A percentile compares a stretch with the other conserved stretches of the same genome.
These are phyloP conservation scores for Esox niger DNA, from an alignment of 2,113 vertebrate genomes.

Conservation along the genomic window DNA sequence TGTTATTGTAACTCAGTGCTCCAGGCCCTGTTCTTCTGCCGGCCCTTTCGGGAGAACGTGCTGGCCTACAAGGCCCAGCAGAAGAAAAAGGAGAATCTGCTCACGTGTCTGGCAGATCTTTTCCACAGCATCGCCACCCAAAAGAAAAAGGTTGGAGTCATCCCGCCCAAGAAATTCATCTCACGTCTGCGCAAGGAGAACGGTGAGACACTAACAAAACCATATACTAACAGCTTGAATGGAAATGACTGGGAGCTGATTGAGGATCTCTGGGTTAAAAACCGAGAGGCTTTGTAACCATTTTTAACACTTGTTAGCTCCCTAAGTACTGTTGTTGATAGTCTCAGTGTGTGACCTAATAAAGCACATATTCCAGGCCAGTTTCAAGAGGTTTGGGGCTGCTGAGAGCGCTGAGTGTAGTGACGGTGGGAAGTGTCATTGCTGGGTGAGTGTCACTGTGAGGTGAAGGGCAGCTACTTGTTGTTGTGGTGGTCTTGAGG, in stretches of 20 bases:
- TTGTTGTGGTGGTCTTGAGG: slow-evolving; percentile 47
- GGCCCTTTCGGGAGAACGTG: slow-evolving; percentile 96
- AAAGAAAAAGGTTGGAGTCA: slow-evolving; percentile 98
- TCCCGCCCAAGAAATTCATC: slow-evolving; percentile 98
- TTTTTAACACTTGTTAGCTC: too few species aligned
- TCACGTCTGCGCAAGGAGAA: slow-evolving; percentile 95
- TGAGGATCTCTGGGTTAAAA: not conserved
- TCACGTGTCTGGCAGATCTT: slow-evolving; percentile 95
- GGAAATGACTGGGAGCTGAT: not conserved
- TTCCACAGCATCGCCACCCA: slow-evolving; percentile 98
- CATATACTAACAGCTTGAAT: too few species aligned
- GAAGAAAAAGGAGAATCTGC: slow-evolving; percentile 97
- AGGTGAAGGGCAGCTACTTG: slow-evolving; percentile 43
- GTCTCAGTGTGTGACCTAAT: too few species aligned
- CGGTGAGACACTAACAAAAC: slow-evolving; percentile 68
- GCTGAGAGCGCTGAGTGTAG: not conserved
- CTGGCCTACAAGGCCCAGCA: slow-evolving; percentile 96
- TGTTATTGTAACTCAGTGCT: slow-evolving; percentile 99
- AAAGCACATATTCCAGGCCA: too few species aligned
- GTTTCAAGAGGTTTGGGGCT: too few species aligned
- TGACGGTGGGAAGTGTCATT: not conserved
- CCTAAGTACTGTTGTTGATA: too few species aligned
- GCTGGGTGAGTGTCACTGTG: slow-evolving; percentile 14
- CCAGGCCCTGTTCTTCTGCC: slow-evolving; percentile 95
- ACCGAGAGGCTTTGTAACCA: too few species aligned